Percentiles rank a stretch among this genome's conserved stretches.
phyloP scores from a whole-genome alignment of 2,888 invertebrate genomes.

The Melanostoma mellinum region DNA sequence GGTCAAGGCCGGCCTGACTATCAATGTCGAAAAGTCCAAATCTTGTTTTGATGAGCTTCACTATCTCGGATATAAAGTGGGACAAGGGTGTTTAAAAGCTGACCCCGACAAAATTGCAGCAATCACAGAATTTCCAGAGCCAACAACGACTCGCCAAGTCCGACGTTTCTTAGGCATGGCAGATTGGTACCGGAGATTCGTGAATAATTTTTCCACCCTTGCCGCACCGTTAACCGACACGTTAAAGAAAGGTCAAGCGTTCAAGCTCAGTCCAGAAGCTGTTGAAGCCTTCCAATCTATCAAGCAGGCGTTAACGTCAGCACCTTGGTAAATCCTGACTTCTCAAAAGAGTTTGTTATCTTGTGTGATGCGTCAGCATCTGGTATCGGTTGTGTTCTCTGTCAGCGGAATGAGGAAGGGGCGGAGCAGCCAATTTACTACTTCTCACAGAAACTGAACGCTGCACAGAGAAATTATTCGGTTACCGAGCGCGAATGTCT shows the following conservation, averaged over 20 bases:
- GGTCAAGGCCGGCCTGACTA: slow-evolving; percentile 29
- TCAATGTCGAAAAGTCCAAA: slow-evolving; percentile 19
- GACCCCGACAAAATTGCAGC: background rate
- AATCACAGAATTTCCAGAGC: slow-evolving; percentile 16
- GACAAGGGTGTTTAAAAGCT: too few relatives aligned
- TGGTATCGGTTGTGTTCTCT: background rate
- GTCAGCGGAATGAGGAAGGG: background rate
- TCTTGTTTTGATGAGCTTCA: too few relatives aligned
- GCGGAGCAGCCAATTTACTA: too few relatives aligned
- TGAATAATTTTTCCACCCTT: background rate
- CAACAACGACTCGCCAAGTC: slow-evolving; percentile 44
- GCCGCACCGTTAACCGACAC: background rate
- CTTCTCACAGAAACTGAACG: too few relatives aligned
- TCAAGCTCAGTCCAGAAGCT: background rate
- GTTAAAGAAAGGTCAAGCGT: background rate
- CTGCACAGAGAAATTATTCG: too few relatives aligned
- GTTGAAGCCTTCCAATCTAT: background rate
- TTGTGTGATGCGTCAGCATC: slow-evolving; percentile 11
- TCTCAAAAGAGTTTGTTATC: background rate
- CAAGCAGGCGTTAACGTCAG: background rate
- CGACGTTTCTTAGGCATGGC: slow-evolving; percentile 64
- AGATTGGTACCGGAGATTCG: slow-evolving; percentile 30
- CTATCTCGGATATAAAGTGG: too few relatives aligned
- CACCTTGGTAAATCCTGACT: background rate
- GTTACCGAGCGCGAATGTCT: background rate